These are phyloP conservation scores for Spodoptera frugiperda DNA, from an alignment of 1,140 invertebrate species.

Conservation along the genomic window DNA sequence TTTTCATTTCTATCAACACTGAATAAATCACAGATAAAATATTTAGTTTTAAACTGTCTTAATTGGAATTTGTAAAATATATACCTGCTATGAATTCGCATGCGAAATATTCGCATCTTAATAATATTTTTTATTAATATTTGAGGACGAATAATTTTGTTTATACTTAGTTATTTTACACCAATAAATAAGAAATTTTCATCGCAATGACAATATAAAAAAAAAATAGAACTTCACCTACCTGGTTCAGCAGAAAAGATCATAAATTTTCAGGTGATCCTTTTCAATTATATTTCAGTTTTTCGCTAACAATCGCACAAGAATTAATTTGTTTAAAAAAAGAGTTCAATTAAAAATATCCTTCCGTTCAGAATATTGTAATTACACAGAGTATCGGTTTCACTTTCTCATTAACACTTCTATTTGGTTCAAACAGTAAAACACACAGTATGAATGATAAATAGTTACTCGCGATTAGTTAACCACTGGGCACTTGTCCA, in stretches of 20 bases:
- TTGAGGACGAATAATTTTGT: no score
- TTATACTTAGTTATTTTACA: no score
- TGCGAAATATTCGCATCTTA: not conserved
- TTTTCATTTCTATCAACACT: constrained; percentile 24
- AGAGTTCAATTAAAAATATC: constrained; percentile 58
- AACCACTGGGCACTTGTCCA: constrained; percentile 58
- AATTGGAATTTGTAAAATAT: not conserved
- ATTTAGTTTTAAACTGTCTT: not conserved
- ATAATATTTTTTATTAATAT: not conserved
- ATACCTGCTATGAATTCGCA: no score
- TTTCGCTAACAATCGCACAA: constrained; percentile 48
- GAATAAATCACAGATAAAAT: constrained; percentile 4
- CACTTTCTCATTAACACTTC: constrained; percentile 64
- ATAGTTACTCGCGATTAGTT: constrained; percentile 54
- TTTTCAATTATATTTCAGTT: constrained; percentile 41
- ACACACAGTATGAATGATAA: constrained; percentile 55
- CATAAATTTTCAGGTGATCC: constrained; percentile 42
- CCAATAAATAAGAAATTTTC: no score
- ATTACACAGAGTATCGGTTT: constrained; percentile 63
- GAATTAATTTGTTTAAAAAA: constrained; percentile 28
- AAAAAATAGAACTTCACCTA: constrained; percentile 52
- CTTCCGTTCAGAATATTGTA: constrained; percentile 47
- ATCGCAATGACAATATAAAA: no score
- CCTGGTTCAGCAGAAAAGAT: constrained; percentile 54
- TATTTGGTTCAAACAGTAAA: constrained; percentile 56